Conservation (phyloP, 2,113 vertebrate genomes). For the Orientallactaga bullata region DNA sequence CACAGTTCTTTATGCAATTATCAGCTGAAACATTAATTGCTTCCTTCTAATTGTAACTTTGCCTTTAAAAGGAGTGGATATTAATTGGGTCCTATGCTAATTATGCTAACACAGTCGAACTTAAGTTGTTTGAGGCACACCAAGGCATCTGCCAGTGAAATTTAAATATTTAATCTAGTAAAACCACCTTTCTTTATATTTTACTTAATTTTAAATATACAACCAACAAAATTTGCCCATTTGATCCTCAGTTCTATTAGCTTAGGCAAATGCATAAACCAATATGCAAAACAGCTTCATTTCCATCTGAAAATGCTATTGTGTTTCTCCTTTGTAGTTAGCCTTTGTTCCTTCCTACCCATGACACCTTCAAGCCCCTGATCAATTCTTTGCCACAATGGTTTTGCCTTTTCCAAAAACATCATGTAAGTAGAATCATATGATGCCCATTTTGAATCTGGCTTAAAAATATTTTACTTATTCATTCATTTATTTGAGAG, state of each 20-base stretch:
- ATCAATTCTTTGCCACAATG: not conserved
- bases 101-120: not conserved
- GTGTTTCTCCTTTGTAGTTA: not conserved
- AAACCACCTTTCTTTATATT: not conserved
- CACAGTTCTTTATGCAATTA: not conserved
- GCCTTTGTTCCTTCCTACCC: not conserved
- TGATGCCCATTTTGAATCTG: not conserved
- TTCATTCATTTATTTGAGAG: no score
- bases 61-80: conserved; percentile 21
- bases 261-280: not conserved
- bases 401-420: not conserved
- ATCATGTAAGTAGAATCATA: not conserved
- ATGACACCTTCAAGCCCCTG: not conserved
- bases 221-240: conserved; percentile 33
- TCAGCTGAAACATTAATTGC: not conserved
- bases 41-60: conserved; percentile 37
- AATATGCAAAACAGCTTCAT: not conserved
- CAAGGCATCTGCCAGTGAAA: not conserved
- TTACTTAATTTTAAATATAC: conserved; percentile 26
- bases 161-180: not conserved
- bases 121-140: conserved; percentile 11
- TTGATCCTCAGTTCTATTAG: conserved; percentile 16
- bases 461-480: no score
- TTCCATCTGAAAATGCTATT: not conserved
- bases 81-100: not conserved